Evolutionary conservation across 2,888 invertebrate species (phyloP).

Genomic region (Coelogynopora nodosa): DNA sequence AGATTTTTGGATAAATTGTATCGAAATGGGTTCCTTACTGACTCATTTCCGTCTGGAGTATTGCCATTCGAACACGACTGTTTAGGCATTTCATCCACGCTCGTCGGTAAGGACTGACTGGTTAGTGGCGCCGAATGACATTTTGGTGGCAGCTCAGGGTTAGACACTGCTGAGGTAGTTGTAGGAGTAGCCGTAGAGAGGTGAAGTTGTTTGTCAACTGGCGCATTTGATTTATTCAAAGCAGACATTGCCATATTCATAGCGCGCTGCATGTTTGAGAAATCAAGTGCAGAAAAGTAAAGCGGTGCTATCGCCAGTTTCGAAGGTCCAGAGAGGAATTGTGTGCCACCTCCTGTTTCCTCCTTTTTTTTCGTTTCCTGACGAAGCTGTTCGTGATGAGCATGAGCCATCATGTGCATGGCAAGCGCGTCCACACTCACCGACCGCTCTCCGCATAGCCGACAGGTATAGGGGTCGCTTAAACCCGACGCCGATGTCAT

Average conservation of each 20-base stretch:
- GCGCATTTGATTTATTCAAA: not conserved
- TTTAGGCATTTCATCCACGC: not conserved
- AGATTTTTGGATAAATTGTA: not conserved
- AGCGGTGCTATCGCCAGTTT: slow-evolving; percentile 4
- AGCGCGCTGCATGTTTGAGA: not conserved
- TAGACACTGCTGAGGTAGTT: not conserved
- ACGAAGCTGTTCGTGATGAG: not conserved
- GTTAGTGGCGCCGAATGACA: slow-evolving; percentile 8
- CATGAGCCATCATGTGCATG: slow-evolving; percentile 46
- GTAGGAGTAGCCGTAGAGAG: not conserved
- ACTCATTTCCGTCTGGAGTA: not conserved
- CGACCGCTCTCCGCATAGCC: slow-evolving; percentile 39
- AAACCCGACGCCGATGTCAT: not conserved
- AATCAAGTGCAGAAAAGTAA: not conserved
- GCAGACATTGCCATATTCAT: not conserved
- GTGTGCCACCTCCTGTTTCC: not conserved
- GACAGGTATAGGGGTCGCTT: slow-evolving; percentile 36
- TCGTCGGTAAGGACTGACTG: not conserved
- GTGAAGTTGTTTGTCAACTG: slow-evolving; percentile 3
- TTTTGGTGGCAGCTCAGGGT: not conserved
- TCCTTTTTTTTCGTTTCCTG: not conserved
- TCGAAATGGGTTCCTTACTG: not conserved
- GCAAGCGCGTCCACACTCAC: slow-evolving; percentile 40
- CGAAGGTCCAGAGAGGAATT: not conserved
- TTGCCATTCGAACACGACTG: not conserved